Evolutionary conservation across 64 coral and sea anemone species (phyloP).

Genomic region (Pachyseris speciosa): DNA sequence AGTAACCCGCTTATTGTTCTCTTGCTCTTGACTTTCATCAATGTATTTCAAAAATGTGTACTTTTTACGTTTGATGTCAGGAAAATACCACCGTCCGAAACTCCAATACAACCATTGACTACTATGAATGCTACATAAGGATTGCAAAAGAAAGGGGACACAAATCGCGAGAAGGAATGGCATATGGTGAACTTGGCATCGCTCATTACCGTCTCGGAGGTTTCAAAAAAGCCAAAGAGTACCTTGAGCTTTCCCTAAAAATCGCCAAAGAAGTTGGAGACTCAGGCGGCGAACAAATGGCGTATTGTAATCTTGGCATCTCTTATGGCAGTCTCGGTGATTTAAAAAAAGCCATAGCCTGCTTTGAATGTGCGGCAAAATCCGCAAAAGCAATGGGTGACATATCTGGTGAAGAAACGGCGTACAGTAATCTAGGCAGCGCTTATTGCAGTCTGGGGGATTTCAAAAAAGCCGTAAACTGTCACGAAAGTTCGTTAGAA

Average conservation of each 20-base stretch:
- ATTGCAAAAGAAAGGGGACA: background rate
- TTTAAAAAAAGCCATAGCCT: constrained; percentile 21
- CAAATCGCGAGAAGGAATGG: background rate
- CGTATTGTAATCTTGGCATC: background rate
- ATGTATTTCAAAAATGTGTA: too few species aligned
- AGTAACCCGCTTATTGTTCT: too few species aligned
- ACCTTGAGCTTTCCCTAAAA: background rate
- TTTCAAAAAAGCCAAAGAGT: background rate
- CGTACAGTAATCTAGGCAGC: background rate
- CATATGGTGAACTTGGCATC: background rate
- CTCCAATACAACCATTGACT: background rate
- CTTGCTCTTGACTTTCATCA: too few species aligned
- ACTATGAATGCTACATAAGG: background rate
- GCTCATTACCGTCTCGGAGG: background rate
- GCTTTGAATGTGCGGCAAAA: background rate
- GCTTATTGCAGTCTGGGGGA: background rate
- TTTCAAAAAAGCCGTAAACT: constrained; percentile 4
- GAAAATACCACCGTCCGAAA: too few species aligned
- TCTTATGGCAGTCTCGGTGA: background rate
- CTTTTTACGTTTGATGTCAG: too few species aligned
- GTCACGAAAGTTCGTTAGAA: background rate
- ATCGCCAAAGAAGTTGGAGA: background rate
- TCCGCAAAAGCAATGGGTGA: constrained; percentile 13
- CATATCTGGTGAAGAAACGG: background rate
- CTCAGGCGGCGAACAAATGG: background rate